Base-by-base conservation (phyloP, 2,888 invertebrate species). In the Epinotia bilunana region DNA sequence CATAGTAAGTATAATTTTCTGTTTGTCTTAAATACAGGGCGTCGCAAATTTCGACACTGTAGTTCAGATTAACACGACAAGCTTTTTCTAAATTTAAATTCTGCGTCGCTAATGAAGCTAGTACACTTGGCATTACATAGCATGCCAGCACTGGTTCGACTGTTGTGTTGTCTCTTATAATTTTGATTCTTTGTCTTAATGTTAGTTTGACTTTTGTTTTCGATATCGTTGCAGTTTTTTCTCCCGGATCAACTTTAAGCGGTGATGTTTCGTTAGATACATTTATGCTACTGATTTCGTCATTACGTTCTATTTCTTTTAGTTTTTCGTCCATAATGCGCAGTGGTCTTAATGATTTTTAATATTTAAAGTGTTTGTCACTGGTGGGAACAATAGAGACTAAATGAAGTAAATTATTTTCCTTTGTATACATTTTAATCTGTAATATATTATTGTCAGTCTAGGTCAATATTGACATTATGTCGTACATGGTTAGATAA, bases 81-180 rank as follows among this genome's bases (percentile, higher is more conserved):
- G 97, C 98, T 86, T 98, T 98, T 88, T 97, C 98, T 79, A 97
- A 90, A 86, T 96, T 97, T 61, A 97, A 90, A 90, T 98, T 98
- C 89, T 97, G 97, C 60, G 97, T 97, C 23, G 97, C 97, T 79
- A 98, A 86, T 20, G 96, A 96, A 0, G 97, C 96, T 62, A 95
- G 84, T 6, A 95, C 93, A 84, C 95, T 95, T 0, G 94, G 94
- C 91, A 93, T 94, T n/a, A 97, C 95, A 85, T 96, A 97, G 79
- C 96, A 96, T 0, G 96, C 96, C 83, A 96, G 90, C 92, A 96
- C 95, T 0, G 97, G 97, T 84, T 97, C 97, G 1, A 97, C 96
- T 28, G 97, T 97, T 77, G 95, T 95, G 83, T 96, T 93, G 0
- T 86, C 87, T 82, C 91, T 92, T 3, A 94, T 92, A 18, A 85